Evolutionary conservation across 2,113 vertebrate species (phyloP).

Genomic region (Camelus dromedarius): DNA sequence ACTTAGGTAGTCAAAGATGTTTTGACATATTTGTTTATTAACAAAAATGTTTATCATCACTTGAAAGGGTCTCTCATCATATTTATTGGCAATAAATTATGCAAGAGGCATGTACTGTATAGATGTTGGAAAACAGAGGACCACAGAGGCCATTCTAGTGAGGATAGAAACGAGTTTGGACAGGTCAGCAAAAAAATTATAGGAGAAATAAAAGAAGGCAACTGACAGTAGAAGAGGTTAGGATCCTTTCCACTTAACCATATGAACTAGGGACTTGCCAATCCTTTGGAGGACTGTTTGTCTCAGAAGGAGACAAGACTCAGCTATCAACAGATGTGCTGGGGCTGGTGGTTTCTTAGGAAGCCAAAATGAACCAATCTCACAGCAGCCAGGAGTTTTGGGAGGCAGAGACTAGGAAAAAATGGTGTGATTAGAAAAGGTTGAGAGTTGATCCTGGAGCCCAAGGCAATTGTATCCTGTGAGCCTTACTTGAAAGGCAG

Average conservation of each 20-base stretch:
- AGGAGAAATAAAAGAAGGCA: not conserved
- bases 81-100: not conserved
- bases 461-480: not conserved
- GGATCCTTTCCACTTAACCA: not conserved
- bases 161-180: not conserved
- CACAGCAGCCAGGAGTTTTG: not conserved
- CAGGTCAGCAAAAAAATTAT: not conserved
- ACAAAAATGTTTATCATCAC: not conserved
- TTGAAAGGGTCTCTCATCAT: not conserved
- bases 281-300: not conserved
- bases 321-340: not conserved
- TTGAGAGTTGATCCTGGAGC: not conserved
- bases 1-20: not conserved
- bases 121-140: not conserved
- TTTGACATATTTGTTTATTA: constrained; percentile 13
- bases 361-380: not conserved
- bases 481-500: not conserved
- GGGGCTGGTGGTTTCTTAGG: not conserved
- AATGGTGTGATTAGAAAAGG: not conserved
- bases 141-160: not conserved
- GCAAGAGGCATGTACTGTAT: not conserved
- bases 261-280: not conserved
- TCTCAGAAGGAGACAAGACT: not conserved
- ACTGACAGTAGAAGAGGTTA: not conserved
- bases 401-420: not conserved